Percentiles rank a stretch among this genome's conserved stretches.
Evolutionary conservation across 2,113 vertebrate genomes (phyloP).

Genomic region (Gnathonemus echidnorhynchus): DNA sequence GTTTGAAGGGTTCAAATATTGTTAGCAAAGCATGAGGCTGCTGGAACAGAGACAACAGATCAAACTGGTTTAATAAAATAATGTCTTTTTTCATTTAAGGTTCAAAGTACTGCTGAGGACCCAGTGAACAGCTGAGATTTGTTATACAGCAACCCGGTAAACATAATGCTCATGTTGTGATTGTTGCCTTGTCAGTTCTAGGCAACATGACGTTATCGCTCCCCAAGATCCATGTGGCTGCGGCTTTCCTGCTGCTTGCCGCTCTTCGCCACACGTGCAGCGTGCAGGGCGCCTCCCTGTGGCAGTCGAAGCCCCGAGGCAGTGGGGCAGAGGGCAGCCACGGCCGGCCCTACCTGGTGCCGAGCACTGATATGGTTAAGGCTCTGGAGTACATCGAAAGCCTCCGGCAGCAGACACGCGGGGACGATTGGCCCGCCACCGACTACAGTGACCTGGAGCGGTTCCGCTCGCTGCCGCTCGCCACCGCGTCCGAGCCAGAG

Average conservation of each 20-base stretch:
- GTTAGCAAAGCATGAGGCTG: not conserved
- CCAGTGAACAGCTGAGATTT: not conserved
- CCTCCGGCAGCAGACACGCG: conserved; percentile 71
- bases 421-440: conserved; percentile 49
- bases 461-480: conserved; percentile 54
- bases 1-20: not conserved
- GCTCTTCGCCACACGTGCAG: conserved; percentile 53
- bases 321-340: conserved; percentile 64
- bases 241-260: conserved; percentile 51
- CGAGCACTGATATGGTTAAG: conserved; percentile 82
- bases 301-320: conserved; percentile 70
- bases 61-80: not conserved
- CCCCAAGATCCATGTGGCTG: conserved; percentile 44
- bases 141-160: not conserved
- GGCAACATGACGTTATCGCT: conserved; percentile 67
- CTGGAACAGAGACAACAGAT: not conserved
- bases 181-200: conserved; percentile 47
- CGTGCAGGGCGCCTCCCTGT: conserved; percentile 68
- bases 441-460: conserved; percentile 54
- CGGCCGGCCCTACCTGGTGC: conserved; percentile 56
- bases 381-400: conserved; percentile 87
- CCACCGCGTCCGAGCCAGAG: conserved; percentile 52
- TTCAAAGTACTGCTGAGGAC: not conserved
- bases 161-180: conserved; percentile 36
- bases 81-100: not conserved